Conservation (phyloP, 2,113 vertebrate species). For the Plecotus auritus region DNA sequence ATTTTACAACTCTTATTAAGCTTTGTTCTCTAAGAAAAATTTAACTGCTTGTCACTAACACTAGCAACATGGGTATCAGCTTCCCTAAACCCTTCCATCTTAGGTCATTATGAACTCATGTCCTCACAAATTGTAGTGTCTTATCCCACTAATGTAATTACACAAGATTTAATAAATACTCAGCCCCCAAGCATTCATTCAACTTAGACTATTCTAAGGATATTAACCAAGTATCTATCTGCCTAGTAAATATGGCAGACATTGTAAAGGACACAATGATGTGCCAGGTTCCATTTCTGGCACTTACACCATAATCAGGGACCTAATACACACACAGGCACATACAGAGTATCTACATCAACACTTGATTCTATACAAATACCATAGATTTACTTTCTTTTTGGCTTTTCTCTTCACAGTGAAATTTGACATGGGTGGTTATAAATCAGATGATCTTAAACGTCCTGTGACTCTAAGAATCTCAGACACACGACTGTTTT, state of each 20-base stretch:
- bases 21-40: neutral
- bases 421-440: conserved; percentile 62
- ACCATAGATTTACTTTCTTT: conserved; percentile 34
- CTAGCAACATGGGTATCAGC: neutral
- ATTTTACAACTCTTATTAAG: neutral
- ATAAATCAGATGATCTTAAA: neutral
- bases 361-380: conserved; percentile 6
- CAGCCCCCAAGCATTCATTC: neutral
- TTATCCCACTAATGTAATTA: neutral
- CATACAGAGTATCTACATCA: neutral
- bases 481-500: conserved; percentile 54
- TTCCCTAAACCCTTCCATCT: neutral
- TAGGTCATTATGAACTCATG: neutral
- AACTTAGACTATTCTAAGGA: conserved; percentile 1
- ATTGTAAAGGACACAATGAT: neutral
- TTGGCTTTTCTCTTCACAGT: conserved; percentile 52
- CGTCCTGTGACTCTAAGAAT: conserved; percentile 48
- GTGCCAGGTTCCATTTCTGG: neutral
- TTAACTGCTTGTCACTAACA: neutral
- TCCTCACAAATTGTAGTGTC: neutral
- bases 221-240: neutral
- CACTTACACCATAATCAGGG: neutral
- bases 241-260: neutral
- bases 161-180: neutral
- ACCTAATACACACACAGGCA: neutral